phyloP scores from a whole-genome alignment of 2,888 invertebrate genomes.

The Steinernema carpocapsae region DNA sequence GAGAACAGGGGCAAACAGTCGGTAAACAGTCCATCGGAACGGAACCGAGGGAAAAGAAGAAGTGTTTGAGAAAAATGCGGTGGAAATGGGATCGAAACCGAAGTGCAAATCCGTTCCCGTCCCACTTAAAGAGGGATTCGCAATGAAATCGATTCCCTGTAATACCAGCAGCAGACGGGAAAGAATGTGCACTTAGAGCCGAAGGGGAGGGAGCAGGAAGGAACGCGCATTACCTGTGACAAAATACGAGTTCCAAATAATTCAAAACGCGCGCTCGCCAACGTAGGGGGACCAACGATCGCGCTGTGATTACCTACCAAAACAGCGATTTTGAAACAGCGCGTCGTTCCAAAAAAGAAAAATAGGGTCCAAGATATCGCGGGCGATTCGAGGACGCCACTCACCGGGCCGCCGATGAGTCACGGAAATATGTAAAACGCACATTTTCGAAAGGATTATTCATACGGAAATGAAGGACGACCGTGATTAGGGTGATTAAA shows the following conservation, averaged over 20 bases:
- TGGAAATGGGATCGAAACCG: too few species aligned
- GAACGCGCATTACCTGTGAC: background rate
- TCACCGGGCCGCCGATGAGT: background rate
- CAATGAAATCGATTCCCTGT: background rate
- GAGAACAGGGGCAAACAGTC: background rate
- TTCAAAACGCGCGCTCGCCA: background rate
- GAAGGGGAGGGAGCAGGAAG: background rate
- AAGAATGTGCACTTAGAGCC: constrained; percentile 28
- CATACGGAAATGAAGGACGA: background rate
- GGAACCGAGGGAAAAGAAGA: background rate
- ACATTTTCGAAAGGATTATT: constrained; percentile 5
- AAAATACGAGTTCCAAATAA: background rate
- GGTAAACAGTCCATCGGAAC: background rate
- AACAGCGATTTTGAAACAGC: background rate
- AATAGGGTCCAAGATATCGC: too few species aligned
- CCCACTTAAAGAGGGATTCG: constrained; percentile 4
- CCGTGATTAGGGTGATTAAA: background rate
- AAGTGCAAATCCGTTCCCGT: background rate
- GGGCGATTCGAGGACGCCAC: background rate
- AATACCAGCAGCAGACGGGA: background rate
- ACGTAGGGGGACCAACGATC: background rate
- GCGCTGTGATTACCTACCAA: background rate
- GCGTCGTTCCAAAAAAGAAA: background rate
- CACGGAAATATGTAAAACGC: constrained; percentile 10
- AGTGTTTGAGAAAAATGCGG: background rate